Evolutionary conservation across 2,797 vertebrate species (phyloP).

Genomic region (Phoebastria nigripes): DNA sequence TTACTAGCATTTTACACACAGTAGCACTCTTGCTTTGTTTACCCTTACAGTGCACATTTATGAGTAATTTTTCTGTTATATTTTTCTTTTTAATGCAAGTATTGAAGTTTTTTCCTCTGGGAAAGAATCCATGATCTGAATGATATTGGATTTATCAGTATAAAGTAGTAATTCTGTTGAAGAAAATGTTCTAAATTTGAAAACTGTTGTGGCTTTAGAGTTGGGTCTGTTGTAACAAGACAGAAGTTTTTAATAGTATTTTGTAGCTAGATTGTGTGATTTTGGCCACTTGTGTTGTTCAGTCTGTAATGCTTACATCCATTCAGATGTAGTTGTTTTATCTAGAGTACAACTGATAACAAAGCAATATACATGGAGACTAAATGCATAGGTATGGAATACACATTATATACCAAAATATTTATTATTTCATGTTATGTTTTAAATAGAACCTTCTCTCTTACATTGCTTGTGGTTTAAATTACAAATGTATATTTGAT

Average conservation of each 20-base stretch:
- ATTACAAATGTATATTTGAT: neutral
- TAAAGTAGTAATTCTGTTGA: neutral
- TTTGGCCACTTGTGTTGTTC: neutral
- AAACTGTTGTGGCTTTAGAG: neutral
- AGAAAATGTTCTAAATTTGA: neutral
- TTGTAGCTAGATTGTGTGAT: neutral
- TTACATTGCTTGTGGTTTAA: neutral
- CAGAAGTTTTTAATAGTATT: neutral
- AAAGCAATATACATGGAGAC: neutral
- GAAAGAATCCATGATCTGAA: neutral
- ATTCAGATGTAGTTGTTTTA: neutral
- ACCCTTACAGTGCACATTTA: neutral
- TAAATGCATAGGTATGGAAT: neutral
- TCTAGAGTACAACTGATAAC: neutral
- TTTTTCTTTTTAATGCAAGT: neutral
- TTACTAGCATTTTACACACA: neutral
- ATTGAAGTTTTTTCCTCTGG: neutral
- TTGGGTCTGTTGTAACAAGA: neutral
- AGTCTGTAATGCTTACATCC: neutral
- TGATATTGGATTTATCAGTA: neutral
- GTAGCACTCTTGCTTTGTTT: neutral
- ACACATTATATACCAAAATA: neutral
- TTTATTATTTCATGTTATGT: neutral
- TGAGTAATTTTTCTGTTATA: neutral
- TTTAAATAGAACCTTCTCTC: neutral